phyloP scores from a whole-genome alignment of 2,888 invertebrate species.

The Latrodectus hesperus region DNA sequence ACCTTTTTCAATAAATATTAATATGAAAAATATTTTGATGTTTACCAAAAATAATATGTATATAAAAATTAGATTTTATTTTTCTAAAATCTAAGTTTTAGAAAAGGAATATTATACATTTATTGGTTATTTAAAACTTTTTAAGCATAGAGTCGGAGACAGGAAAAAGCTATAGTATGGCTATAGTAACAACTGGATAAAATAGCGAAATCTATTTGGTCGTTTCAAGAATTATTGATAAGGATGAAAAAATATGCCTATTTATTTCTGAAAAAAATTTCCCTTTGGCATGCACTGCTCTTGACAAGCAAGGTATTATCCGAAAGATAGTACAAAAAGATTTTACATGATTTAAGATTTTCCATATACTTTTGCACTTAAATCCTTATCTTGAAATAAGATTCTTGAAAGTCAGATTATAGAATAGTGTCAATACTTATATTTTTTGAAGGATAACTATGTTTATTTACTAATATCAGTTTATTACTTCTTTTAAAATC shows the following conservation, averaged over 20 bases:
- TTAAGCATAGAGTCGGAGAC: no score
- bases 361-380: conserved; percentile 12
- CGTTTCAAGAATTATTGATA: background rate
- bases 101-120: no score
- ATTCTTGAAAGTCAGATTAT: conserved; percentile 9
- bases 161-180: no score
- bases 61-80: no score
- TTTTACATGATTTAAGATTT: conserved; percentile 27
- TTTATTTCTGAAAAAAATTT: conserved; percentile 35
- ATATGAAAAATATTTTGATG: no score
- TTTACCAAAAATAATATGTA: no score
- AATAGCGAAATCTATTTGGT: background rate
- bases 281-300: conserved; percentile 23
- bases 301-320: conserved; percentile 46
- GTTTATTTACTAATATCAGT: no score
- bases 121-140: no score
- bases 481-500: no score
- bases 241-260: conserved; percentile 12
- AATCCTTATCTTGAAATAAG: background rate
- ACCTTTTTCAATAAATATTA: no score
- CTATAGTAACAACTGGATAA: background rate
- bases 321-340: conserved; percentile 20
- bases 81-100: no score
- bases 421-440: conserved; percentile 7
- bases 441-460: no score